Evolutionary conservation across 1,140 invertebrate genomes (phyloP).

Genomic region (Nomia melanderi): DNA sequence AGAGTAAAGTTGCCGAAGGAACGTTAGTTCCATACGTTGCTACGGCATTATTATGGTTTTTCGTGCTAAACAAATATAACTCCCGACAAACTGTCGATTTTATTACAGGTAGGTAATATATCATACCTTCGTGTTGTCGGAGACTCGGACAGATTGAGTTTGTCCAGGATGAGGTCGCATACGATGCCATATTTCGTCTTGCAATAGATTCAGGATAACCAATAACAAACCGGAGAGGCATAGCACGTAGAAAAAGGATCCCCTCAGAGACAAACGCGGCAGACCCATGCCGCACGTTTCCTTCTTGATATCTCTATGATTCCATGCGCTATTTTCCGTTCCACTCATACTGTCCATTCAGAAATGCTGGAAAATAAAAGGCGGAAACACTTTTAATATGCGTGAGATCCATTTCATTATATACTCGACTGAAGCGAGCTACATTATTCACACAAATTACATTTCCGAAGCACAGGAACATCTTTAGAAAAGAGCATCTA

Average conservation of each 20-base stretch:
- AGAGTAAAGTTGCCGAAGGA: too few relatives aligned
- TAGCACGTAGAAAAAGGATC: conserved; percentile 80
- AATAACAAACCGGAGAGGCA: conserved; percentile 78
- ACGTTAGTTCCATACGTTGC: too few relatives aligned
- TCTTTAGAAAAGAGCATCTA: too few relatives aligned
- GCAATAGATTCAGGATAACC: conserved; percentile 78
- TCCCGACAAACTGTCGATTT: too few relatives aligned
- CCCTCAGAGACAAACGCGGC: conserved; percentile 80
- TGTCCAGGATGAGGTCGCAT: conserved; percentile 69
- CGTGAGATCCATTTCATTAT: too few relatives aligned
- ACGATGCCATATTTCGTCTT: conserved; percentile 77
- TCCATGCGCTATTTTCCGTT: conserved; percentile 37
- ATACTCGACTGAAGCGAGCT: too few relatives aligned
- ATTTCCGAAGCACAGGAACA: too few relatives aligned
- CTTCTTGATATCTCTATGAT: conserved; percentile 48
- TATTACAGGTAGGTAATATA: too few relatives aligned
- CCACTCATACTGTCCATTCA: conserved; percentile 58
- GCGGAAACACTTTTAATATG: too few relatives aligned
- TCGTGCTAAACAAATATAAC: too few relatives aligned
- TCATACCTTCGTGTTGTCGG: conserved; percentile 66
- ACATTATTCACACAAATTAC: too few relatives aligned
- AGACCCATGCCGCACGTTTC: conserved; percentile 76
- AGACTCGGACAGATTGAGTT: conserved; percentile 55
- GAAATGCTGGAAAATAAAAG: conserved; percentile 43
- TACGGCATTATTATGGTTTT: too few relatives aligned